These are phyloP conservation scores for Phrynosoma platyrhinos DNA, from an alignment of 2,113 vertebrate species.

Conservation along the genomic window DNA sequence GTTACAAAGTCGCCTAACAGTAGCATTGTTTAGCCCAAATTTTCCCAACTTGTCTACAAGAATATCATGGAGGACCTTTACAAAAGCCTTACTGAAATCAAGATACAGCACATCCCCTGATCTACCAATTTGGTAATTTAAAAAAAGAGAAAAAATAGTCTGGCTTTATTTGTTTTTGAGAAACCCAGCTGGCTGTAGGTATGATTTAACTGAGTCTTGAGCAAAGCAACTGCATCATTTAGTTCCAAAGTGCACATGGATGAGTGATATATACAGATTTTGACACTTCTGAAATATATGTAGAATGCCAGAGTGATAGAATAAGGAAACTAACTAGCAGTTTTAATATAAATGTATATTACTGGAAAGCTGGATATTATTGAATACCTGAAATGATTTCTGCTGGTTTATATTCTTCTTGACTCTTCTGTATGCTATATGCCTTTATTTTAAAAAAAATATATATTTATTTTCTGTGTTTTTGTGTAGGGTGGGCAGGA, in stretches of 20 bases:
- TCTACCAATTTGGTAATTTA: too few relatives aligned
- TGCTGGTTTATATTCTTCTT: neutral
- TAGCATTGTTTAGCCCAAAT: too few relatives aligned
- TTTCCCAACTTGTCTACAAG: too few relatives aligned
- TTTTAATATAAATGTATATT: neutral
- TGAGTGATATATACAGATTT: neutral
- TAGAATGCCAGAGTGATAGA: neutral
- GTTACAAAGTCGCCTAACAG: too few relatives aligned
- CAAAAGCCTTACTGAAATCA: too few relatives aligned
- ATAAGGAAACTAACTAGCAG: neutral
- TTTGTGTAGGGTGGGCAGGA: conserved; percentile 92
- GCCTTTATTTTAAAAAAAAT: neutral
- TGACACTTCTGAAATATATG: neutral
- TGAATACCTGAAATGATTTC: neutral
- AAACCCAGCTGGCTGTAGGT: neutral
- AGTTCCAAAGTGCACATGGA: neutral
- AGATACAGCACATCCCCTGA: too few relatives aligned
- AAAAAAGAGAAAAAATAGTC: too few relatives aligned
- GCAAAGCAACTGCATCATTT: neutral
- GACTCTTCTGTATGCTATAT: accelerated
- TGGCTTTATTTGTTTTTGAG: too few relatives aligned
- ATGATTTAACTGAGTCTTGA: neutral
- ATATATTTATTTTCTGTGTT: conserved; percentile 17
- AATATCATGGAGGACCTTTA: too few relatives aligned
- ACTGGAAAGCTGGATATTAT: neutral